phyloP scores from a whole-genome alignment of 1,140 invertebrate species.

The Nasonia vitripennis region DNA sequence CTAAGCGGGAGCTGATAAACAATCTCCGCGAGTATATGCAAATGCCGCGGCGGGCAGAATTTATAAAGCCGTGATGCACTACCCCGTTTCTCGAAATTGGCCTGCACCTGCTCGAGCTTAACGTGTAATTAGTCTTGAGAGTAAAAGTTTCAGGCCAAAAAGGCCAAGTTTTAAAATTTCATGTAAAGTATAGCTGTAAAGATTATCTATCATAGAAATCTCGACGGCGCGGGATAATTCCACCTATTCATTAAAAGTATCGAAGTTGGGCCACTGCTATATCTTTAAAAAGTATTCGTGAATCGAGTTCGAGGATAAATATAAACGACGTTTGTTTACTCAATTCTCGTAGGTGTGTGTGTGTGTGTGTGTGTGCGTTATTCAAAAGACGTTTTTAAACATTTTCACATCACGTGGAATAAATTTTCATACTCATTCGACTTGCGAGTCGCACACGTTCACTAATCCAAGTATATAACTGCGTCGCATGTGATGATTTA shows the following conservation, averaged over 20 bases:
- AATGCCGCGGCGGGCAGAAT: neutral
- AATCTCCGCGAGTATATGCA: neutral
- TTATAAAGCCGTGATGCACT: neutral
- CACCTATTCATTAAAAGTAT: neutral
- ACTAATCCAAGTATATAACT: constrained; percentile 13
- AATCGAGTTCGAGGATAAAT: no score
- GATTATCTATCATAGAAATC: neutral
- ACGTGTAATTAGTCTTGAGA: neutral
- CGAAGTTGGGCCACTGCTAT: neutral
- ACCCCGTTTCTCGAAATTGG: neutral
- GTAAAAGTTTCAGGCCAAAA: no score
- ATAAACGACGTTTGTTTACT: neutral
- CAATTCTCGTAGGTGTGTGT: neutral
- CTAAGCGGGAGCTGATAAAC: neutral
- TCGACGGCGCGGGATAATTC: neutral
- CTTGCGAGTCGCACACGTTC: constrained; percentile 1
- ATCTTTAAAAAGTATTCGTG: no score
- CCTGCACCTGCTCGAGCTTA: neutral
- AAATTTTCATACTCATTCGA: constrained; percentile 38
- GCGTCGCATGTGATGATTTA: constrained; percentile 32
- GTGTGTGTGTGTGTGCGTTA: neutral
- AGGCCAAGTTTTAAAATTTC: no score
- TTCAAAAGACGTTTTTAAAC: constrained; percentile 13
- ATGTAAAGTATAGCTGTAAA: neutral
- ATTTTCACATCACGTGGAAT: constrained; percentile 30